phyloP scores from a whole-genome alignment of 1,140 invertebrate species.

The Trichoplusia ni region DNA sequence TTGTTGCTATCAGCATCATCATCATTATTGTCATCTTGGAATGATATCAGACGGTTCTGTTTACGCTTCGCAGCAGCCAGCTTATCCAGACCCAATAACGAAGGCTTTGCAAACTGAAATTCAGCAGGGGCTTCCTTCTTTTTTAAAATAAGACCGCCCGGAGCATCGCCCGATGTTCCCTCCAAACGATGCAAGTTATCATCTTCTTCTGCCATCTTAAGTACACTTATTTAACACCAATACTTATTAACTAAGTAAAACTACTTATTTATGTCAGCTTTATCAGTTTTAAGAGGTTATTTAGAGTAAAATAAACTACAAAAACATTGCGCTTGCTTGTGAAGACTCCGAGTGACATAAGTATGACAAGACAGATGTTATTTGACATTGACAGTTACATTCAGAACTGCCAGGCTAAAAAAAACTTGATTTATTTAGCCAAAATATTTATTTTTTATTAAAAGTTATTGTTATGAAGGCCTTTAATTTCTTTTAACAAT shows the following conservation, averaged over 20 bases:
- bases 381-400: background rate
- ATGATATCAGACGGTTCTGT: constrained; percentile 85
- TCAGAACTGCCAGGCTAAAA: background rate
- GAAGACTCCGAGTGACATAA: background rate
- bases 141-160: constrained; percentile 92
- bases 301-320: constrained; percentile 18
- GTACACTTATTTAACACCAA: background rate
- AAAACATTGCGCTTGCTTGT: constrained; percentile 17
- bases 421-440: too few relatives aligned
- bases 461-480: too few relatives aligned
- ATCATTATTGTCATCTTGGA: constrained; percentile 84
- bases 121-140: constrained; percentile 86
- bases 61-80: constrained; percentile 89
- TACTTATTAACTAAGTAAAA: constrained; percentile 3
- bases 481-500: too few relatives aligned
- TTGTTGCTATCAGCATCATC: constrained; percentile 66
- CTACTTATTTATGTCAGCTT: background rate
- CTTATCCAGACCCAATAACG: constrained; percentile 93
- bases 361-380: background rate
- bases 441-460: too few relatives aligned
- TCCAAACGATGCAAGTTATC: constrained; percentile 90
- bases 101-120: constrained; percentile 91
- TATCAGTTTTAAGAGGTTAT: constrained; percentile 6
- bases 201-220: constrained; percentile 73
- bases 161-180: constrained; percentile 86